Evolutionary conservation across 2,888 invertebrate genomes (phyloP).

Genomic region (Taphrorychus bicolor): DNA sequence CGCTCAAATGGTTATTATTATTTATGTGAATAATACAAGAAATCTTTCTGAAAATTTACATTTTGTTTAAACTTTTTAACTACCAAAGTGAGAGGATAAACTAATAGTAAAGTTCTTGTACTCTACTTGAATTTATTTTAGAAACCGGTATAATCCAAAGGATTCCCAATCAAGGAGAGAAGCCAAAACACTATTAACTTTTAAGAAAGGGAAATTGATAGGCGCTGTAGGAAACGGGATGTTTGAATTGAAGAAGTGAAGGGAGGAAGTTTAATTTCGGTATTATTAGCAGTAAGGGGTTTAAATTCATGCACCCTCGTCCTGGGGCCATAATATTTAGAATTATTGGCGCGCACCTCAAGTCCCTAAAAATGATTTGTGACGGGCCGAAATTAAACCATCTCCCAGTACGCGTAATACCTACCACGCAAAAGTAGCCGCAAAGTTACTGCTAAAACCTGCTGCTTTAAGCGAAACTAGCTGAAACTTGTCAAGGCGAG

Average conservation of each 20-base stretch:
- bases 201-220: slow-evolving; percentile 23
- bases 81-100: no score
- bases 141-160: background rate
- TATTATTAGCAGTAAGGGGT: slow-evolving; percentile 39
- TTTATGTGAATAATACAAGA: no score
- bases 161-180: slow-evolving; percentile 13
- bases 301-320: slow-evolving; percentile 42
- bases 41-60: no score
- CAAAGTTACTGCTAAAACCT: background rate
- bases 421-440: background rate
- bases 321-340: slow-evolving; percentile 36
- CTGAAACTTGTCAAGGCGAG: slow-evolving; percentile 51
- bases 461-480: background rate
- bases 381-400: background rate
- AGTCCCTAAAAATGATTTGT: slow-evolving; percentile 38
- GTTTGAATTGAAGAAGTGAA: slow-evolving; percentile 41
- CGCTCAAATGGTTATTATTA: no score
- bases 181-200: slow-evolving; percentile 35
- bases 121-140: no score
- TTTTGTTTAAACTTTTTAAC: no score
- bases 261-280: slow-evolving; percentile 41
- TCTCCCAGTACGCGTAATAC: background rate
- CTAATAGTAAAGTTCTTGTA: background rate
- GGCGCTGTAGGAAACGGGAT: slow-evolving; percentile 26
- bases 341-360: slow-evolving; percentile 39